These are phyloP conservation scores for Moxostoma hubbsi DNA, from an alignment of 2,797 vertebrate species.

Conservation along the genomic window DNA sequence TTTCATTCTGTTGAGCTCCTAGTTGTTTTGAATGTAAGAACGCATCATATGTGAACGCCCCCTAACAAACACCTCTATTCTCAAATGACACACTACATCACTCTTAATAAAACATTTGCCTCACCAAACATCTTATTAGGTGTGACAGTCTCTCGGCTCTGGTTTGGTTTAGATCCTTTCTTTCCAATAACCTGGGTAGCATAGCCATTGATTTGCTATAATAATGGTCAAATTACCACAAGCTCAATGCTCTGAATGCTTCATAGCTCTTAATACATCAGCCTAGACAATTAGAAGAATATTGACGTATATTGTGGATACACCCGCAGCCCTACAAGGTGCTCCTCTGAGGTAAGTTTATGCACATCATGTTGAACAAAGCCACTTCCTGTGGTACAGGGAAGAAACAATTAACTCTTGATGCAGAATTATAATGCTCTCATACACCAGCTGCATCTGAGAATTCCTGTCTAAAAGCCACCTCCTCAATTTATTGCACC, in stretches of 20 bases:
- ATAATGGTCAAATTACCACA: conserved; percentile 39
- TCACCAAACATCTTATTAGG: conserved; percentile 38
- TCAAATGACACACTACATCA: conserved; percentile 1
- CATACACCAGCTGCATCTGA: conserved; percentile 16
- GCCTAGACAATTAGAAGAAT: conserved; percentile 30
- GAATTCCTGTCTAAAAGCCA: not conserved
- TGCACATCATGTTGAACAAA: conserved; percentile 10
- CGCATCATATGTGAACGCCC: no score
- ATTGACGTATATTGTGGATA: not conserved
- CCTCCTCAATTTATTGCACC: conserved; percentile 1
- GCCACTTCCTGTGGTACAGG: not conserved
- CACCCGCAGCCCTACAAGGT: not conserved
- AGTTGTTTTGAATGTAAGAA: no score
- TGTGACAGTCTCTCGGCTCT: conserved; percentile 28
- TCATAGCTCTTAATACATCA: conserved; percentile 26
- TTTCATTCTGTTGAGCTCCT: no score
- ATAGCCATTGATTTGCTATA: conserved; percentile 39
- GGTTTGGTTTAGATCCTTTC: conserved; percentile 25
- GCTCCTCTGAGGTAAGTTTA: conserved; percentile 8
- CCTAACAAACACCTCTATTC: conserved; percentile 14
- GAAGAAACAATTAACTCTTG: conserved; percentile 25
- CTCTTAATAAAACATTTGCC: conserved; percentile 20
- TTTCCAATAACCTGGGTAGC: conserved; percentile 20
- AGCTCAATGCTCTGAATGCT: conserved; percentile 3
- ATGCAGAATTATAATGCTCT: conserved; percentile 36